A percentile compares a stretch with the other conserved stretches of the same genome.
These are phyloP conservation scores for Vultur gryphus DNA, from an alignment of 2,797 vertebrate genomes.

Conservation along the genomic window DNA sequence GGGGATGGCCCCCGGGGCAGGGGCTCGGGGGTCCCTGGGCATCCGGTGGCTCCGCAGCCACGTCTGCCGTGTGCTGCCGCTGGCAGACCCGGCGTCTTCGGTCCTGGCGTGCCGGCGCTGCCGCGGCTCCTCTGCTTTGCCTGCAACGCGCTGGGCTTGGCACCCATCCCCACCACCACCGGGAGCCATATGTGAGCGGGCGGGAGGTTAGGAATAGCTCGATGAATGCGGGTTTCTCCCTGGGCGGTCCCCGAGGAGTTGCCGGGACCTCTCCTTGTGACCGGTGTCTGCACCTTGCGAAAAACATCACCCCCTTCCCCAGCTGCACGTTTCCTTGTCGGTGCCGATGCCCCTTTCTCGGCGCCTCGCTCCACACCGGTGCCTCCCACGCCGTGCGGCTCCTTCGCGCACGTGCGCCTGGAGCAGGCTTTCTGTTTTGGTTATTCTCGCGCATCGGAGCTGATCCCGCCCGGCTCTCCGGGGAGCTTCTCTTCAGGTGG, in stretches of 20 bases:
- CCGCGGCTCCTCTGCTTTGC: not conserved
- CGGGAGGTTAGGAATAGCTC: too few relatives aligned
- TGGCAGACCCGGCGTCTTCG: not conserved
- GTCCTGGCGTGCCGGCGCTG: not conserved
- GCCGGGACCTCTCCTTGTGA: not conserved
- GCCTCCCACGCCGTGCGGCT: not conserved
- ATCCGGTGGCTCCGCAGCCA: not conserved
- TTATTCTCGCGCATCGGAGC: not conserved
- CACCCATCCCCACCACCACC: accelerated
- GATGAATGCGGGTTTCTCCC: not conserved
- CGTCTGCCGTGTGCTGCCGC: accelerated
- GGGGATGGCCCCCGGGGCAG: accelerated
- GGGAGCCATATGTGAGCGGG: accelerated
- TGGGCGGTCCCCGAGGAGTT: not conserved
- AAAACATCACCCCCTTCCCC: not conserved
- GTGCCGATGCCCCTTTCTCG: not conserved
- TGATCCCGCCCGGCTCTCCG: not conserved
- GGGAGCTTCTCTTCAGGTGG: not conserved
- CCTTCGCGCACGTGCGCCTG: not conserved
- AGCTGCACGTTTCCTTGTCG: not conserved
- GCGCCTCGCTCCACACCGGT: accelerated
- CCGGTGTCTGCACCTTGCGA: not conserved
- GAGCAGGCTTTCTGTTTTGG: too few relatives aligned
- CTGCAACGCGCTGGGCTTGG: accelerated
- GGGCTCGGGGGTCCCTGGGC: accelerated